Percentiles rank a stretch among this genome's conserved stretches.
These are phyloP conservation scores for Noctilio leporinus DNA, from an alignment of 2,113 vertebrate species.

Conservation along the genomic window DNA sequence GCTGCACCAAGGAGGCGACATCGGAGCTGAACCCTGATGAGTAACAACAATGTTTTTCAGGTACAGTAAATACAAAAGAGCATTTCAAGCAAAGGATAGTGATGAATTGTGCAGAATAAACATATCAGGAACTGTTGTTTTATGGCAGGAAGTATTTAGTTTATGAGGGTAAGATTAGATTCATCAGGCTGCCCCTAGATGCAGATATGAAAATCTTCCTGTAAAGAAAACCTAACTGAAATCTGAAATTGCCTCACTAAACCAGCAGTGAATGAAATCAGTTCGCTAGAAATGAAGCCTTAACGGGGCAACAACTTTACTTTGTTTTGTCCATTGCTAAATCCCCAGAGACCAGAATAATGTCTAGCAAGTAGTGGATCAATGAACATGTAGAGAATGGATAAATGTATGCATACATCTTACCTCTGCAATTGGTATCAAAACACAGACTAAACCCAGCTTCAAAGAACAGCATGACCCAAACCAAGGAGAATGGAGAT, in stretches of 20 bases:
- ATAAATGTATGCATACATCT: background rate
- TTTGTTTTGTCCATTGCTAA: background rate
- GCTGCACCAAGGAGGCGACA: background rate
- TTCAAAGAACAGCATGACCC: background rate
- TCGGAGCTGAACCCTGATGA: background rate
- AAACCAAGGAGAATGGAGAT: background rate
- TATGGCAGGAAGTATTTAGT: background rate
- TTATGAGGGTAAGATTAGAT: background rate
- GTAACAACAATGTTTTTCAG: background rate
- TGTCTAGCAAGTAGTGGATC: background rate
- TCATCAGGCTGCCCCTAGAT: background rate
- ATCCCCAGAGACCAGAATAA: background rate
- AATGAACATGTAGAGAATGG: background rate
- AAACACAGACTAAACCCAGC: background rate
- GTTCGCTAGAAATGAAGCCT: background rate
- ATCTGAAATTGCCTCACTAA: background rate
- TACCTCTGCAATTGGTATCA: background rate
- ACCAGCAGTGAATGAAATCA: background rate
- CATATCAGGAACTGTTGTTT: background rate
- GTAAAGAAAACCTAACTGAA: constrained; percentile 4
- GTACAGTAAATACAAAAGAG: background rate
- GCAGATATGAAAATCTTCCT: background rate
- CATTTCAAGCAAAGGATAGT: background rate
- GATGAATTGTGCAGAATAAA: background rate
- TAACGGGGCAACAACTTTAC: background rate